These are phyloP conservation scores for Urocitellus parryii DNA, from an alignment of 2,113 vertebrate genomes.

Conservation along the genomic window DNA sequence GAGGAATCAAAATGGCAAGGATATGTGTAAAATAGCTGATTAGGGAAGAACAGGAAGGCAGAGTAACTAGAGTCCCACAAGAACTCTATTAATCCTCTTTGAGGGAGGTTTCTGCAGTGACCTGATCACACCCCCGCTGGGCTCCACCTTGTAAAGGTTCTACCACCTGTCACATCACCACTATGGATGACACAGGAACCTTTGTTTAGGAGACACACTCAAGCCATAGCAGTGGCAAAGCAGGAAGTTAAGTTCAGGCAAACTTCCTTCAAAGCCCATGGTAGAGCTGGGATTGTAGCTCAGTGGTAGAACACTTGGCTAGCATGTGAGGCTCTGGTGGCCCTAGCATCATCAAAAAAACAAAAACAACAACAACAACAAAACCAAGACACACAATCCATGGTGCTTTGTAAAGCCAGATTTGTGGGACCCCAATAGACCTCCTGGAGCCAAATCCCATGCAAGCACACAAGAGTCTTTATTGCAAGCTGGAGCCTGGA, in stretches of 20 bases:
- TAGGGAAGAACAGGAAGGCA: neutral
- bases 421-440: too few species aligned
- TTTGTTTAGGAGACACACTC: neutral
- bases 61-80: too few species aligned
- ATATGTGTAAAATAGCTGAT: neutral
- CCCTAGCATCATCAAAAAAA: neutral
- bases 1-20: neutral
- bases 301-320: neutral
- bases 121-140: neutral
- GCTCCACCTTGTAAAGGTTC: too few species aligned
- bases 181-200: neutral
- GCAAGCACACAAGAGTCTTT: too few species aligned
- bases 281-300: neutral
- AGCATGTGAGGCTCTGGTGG: neutral
- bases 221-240: neutral
- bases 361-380: too few species aligned
- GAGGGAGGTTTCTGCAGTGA: neutral
- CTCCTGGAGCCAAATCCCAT: too few species aligned
- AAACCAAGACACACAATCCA: neutral
- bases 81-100: neutral
- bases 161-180: neutral
- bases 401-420: too few species aligned
- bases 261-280: neutral
- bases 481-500: too few species aligned
- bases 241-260: neutral